phyloP scores from a whole-genome alignment of 2,113 vertebrate species.

The Eonycteris spelaea region DNA sequence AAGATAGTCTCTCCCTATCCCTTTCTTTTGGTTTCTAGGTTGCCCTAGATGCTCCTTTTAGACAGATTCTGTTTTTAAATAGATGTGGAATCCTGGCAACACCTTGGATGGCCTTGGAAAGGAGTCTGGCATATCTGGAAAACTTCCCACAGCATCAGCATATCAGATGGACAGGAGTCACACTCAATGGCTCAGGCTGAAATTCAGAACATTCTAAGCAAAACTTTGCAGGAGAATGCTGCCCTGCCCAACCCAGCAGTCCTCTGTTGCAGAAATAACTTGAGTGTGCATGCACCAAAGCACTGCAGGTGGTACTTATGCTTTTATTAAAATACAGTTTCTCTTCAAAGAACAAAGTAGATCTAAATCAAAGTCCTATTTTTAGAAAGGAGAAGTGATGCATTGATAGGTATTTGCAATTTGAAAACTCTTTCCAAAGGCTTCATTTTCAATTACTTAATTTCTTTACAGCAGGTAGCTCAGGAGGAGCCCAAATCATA shows the following conservation, averaged over 20 bases:
- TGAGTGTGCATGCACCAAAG: background rate
- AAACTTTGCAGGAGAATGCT: background rate
- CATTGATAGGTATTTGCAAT: background rate
- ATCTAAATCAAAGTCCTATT: slow-evolving; percentile 56
- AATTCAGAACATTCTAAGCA: background rate
- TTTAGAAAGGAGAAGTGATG: slow-evolving; percentile 37
- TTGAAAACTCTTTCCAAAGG: slow-evolving; percentile 17
- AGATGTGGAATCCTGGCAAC: background rate
- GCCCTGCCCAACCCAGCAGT: accelerated
- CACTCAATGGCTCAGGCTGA: background rate
- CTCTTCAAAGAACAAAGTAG: slow-evolving; percentile 37
- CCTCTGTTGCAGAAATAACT: background rate
- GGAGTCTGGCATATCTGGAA: background rate
- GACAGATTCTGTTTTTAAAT: background rate
- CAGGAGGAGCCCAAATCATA: background rate
- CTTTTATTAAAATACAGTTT: slow-evolving; percentile 39
- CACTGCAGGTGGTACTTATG: background rate
- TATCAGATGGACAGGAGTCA: background rate
- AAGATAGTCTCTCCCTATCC: background rate
- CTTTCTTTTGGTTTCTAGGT: background rate
- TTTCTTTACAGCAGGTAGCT: background rate
- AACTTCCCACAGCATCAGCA: background rate
- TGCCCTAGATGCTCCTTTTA: background rate
- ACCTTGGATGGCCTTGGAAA: background rate
- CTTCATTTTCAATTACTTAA: background rate